These are phyloP conservation scores for Masnerella sp. DNA, from an alignment of 2,888 invertebrate species.

Conservation along the genomic window DNA sequence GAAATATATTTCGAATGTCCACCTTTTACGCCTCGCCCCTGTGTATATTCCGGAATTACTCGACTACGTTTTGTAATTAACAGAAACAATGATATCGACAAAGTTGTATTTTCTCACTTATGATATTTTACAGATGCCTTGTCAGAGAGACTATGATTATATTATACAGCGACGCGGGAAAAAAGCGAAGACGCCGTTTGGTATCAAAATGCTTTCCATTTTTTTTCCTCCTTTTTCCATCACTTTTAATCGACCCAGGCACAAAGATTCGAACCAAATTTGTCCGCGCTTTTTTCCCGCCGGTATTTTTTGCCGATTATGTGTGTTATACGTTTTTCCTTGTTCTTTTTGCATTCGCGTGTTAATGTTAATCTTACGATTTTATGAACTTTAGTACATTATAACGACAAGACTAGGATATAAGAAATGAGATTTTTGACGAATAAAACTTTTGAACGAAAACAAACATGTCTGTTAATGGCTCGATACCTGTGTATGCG, in stretches of 20 bases:
- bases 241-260: constrained; percentile 26
- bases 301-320: constrained; percentile 42
- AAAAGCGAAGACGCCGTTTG: constrained; percentile 39
- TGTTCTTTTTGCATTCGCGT: constrained; percentile 57
- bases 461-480: constrained; percentile 47
- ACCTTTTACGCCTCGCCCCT: constrained; percentile 58
- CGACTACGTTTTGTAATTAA: constrained; percentile 59
- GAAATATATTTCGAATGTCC: constrained; percentile 59
- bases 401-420: constrained; percentile 55
- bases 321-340: constrained; percentile 57
- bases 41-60: constrained; percentile 55
- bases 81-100: constrained; percentile 54
- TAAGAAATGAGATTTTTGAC: constrained; percentile 61
- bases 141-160: constrained; percentile 59
- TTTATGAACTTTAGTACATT: constrained; percentile 56
- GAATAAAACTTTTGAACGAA: constrained; percentile 59
- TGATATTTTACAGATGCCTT: constrained; percentile 61
- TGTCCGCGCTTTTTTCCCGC: constrained; percentile 43
- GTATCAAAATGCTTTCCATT: not conserved
- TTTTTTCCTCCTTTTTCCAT: not conserved
- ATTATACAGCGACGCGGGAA: constrained; percentile 41
- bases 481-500: constrained; percentile 38
- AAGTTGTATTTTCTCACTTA: constrained; percentile 62
- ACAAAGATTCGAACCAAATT: constrained; percentile 38
- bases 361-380: constrained; percentile 59